These are phyloP conservation scores for Danio albolineatus DNA, from an alignment of 2,797 vertebrate species.

Conservation along the genomic window DNA sequence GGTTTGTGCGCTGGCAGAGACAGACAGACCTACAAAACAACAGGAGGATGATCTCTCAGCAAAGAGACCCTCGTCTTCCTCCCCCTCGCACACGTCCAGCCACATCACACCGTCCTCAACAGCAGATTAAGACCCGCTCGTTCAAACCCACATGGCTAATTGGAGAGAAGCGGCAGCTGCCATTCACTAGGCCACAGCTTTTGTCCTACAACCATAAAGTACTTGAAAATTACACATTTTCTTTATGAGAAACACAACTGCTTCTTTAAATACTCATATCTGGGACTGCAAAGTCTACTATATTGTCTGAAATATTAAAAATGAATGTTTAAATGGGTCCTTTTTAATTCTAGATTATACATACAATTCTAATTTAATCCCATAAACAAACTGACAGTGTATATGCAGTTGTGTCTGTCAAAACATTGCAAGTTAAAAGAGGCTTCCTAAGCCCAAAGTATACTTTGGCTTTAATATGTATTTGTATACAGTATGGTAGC, in stretches of 20 bases:
- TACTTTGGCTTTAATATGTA: too few species aligned
- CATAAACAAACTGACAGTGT: not conserved
- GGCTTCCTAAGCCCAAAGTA: not conserved
- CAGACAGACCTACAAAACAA: slow-evolving; percentile 78
- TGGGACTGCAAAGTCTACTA: slow-evolving; percentile 71
- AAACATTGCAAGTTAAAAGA: slow-evolving; percentile 2
- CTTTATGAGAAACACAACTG: slow-evolving; percentile 65
- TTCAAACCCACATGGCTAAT: slow-evolving; percentile 54
- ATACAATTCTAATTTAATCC: slow-evolving; percentile 7
- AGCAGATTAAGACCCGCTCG: slow-evolving; percentile 75
- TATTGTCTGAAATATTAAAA: slow-evolving; percentile 62
- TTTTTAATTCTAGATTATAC: not conserved
- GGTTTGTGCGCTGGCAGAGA: slow-evolving; percentile 73
- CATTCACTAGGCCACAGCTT: slow-evolving; percentile 46
- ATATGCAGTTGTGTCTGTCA: not conserved
- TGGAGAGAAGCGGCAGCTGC: slow-evolving; percentile 47
- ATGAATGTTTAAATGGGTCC: not conserved
- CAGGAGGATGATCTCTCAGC: slow-evolving; percentile 79
- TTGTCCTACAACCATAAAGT: slow-evolving; percentile 62
- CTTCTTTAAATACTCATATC: slow-evolving; percentile 71
- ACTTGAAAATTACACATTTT: slow-evolving; percentile 67
- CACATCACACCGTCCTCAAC: slow-evolving; percentile 73
- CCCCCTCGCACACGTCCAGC: slow-evolving; percentile 61
- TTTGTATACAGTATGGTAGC: too few species aligned
- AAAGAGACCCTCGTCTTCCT: slow-evolving; percentile 76